Evolutionary conservation across 2,888 invertebrate genomes (phyloP), one percentile per base, ranked within the genome.

Genomic region (Dasypolia templi): DNA sequence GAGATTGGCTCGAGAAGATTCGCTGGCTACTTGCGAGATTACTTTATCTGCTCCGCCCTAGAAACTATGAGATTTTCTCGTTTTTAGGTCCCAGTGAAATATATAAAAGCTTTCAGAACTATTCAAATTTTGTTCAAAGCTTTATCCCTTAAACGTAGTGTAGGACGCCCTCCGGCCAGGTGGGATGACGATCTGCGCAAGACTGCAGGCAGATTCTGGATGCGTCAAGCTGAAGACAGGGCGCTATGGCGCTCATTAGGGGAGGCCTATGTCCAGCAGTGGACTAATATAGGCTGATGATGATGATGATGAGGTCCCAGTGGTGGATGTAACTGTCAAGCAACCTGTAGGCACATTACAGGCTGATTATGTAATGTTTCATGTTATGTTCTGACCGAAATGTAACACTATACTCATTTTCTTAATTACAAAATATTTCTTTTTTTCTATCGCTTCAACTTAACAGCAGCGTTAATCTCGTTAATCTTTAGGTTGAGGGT

Each of bases 401-500:
- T 39, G n/a, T 26, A 39, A 69, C 53, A 42, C 29, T 7, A 68
- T 17, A 51, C 26, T 17, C 5, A 42, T 53, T 46, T 59, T 35
- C 32, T 44, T 44, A 35, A 35, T 22, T 29, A 51, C 58, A n/a
- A 14, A 59, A 75, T 39, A 67, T 68, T 14, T 14, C 4, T 32
- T 75, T 59, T 35, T 49, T 61, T 55, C 46, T 32, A 55, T 46
- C 32, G 55, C 51, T 65, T 46, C 12, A 44, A 19, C 7, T 42
- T 17, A 42, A 55, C 67, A 53, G 63, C 51, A 35, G 39, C 39
- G 11, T 55, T 76, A 69, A 49, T 75, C 22, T 46, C 39, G 11
- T 55, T 76, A 69, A 49, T 75, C 22, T 46, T 68, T 55, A 44
- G 56, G 51, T 55, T 63, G 39, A 70, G 70, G 46, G 69, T 73